Percentiles rank a stretch among this genome's conserved stretches.
Conservation (phyloP, 1,140 invertebrate genomes). For the Protaetia brevitarsis region DNA sequence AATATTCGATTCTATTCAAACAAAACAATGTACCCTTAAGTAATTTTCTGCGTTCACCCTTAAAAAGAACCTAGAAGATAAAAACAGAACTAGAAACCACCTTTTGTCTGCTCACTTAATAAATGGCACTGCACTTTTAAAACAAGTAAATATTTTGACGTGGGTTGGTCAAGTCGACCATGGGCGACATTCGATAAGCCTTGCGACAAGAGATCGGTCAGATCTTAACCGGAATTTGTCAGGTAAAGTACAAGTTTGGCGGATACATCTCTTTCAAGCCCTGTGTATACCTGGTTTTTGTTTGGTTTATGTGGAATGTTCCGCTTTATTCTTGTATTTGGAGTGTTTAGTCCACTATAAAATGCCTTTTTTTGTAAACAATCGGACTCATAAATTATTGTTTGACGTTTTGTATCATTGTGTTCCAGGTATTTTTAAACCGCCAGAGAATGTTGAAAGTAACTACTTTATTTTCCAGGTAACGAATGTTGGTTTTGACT, state of each 20-base stretch:
- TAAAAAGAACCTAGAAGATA: too few relatives aligned
- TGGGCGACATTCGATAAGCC: not conserved
- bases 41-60: too few relatives aligned
- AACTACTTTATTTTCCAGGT: too few relatives aligned
- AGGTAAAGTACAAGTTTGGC: not conserved
- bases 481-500: too few relatives aligned
- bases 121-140: too few relatives aligned
- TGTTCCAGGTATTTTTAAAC: too few relatives aligned
- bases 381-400: not conserved
- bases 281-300: not conserved
- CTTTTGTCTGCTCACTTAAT: too few relatives aligned
- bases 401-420: conserved; percentile 4
- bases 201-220: not conserved
- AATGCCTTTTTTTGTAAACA: not conserved
- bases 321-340: not conserved
- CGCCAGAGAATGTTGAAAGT: too few relatives aligned
- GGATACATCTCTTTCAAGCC: not conserved
- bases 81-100: too few relatives aligned
- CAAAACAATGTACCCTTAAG: too few relatives aligned
- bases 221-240: not conserved
- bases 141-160: not conserved
- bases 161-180: not conserved
- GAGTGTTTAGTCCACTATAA: not conserved
- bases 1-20: too few relatives aligned
- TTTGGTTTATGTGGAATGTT: too few relatives aligned